Percentiles rank a stretch among this genome's conserved stretches.
phyloP scores from a whole-genome alignment of 1,140 invertebrate genomes.

The Conopomorpha cramerella region DNA sequence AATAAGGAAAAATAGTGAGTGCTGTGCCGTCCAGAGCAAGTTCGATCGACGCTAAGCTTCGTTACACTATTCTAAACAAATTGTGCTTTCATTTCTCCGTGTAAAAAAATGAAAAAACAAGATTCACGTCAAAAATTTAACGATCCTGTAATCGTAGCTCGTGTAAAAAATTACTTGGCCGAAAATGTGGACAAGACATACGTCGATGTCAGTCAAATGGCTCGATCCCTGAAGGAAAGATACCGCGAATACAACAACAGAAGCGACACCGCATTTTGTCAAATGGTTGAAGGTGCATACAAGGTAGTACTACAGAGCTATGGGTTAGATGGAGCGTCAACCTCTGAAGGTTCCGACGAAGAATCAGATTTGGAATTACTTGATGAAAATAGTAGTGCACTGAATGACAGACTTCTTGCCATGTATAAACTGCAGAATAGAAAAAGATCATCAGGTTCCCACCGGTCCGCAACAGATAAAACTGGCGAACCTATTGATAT shows the following conservation, averaged over 20 bases:
- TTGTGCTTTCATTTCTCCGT: no score
- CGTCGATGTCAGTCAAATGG: slow-evolving; percentile 75
- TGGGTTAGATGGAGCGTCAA: slow-evolving; percentile 58
- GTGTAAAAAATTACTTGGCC: slow-evolving; percentile 68
- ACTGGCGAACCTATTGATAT: slow-evolving; percentile 63
- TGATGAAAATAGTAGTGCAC: slow-evolving; percentile 51
- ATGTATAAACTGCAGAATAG: slow-evolving; percentile 59
- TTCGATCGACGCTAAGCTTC: no score
- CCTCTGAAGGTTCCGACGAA: slow-evolving; percentile 63
- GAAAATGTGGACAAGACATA: slow-evolving; percentile 74
- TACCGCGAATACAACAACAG: slow-evolving; percentile 73
- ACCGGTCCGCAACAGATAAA: slow-evolving; percentile 36
- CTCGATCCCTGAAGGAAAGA: slow-evolving; percentile 69
- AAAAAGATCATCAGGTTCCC: slow-evolving; percentile 27
- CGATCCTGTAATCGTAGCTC: slow-evolving; percentile 49
- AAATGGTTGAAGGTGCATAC: slow-evolving; percentile 65
- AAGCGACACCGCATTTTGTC: slow-evolving; percentile 69
- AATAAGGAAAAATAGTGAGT: no score
- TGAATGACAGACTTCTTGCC: slow-evolving; percentile 45
- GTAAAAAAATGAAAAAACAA: slow-evolving; percentile 44
- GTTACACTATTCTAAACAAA: no score
- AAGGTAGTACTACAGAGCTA: slow-evolving; percentile 63
- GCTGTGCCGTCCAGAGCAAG: no score
- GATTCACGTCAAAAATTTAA: slow-evolving; percentile 37
- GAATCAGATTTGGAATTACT: slow-evolving; percentile 62